Percentiles rank a stretch among this genome's conserved stretches.
phyloP scores from a whole-genome alignment of 1,140 invertebrate species.

The Battus philenor region DNA sequence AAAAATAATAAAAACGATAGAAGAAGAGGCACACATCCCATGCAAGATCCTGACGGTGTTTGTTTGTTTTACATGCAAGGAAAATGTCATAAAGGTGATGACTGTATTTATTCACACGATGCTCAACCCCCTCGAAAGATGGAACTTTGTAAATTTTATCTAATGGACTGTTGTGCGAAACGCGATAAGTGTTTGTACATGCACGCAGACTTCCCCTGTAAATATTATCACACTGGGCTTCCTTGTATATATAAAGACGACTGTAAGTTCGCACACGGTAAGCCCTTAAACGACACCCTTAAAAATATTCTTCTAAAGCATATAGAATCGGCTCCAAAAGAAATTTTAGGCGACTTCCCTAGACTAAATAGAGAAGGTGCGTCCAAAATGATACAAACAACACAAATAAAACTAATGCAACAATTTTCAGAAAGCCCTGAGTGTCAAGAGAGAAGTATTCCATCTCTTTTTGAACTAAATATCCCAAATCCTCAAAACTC shows the following conservation, averaged over 20 bases:
- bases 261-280: constrained; percentile 95
- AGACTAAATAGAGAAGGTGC: constrained; percentile 86
- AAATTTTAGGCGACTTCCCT: constrained; percentile 92
- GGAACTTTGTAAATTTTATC: constrained; percentile 97
- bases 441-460: constrained; percentile 64
- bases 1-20: constrained; percentile 59
- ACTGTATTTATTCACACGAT: constrained; percentile 91
- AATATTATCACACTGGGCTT: constrained; percentile 95
- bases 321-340: constrained; percentile 92
- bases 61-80: constrained; percentile 91
- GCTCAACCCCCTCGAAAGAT: constrained; percentile 88
- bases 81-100: constrained; percentile 87
- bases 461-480: constrained; percentile 77
- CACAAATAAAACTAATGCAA: constrained; percentile 80
- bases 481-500: constrained; percentile 69
- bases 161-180: constrained; percentile 97
- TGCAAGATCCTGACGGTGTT: constrained; percentile 81
- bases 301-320: constrained; percentile 86
- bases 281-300: constrained; percentile 85
- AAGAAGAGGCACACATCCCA: constrained; percentile 64
- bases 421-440: constrained; percentile 67
- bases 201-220: constrained; percentile 98
- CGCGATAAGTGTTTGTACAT: constrained; percentile 96
- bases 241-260: constrained; percentile 87
- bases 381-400: constrained; percentile 82